Percentiles rank a stretch among this genome's conserved stretches.
Conservation (phyloP, 2,888 invertebrate genomes). For the Pandemis heparana region DNA sequence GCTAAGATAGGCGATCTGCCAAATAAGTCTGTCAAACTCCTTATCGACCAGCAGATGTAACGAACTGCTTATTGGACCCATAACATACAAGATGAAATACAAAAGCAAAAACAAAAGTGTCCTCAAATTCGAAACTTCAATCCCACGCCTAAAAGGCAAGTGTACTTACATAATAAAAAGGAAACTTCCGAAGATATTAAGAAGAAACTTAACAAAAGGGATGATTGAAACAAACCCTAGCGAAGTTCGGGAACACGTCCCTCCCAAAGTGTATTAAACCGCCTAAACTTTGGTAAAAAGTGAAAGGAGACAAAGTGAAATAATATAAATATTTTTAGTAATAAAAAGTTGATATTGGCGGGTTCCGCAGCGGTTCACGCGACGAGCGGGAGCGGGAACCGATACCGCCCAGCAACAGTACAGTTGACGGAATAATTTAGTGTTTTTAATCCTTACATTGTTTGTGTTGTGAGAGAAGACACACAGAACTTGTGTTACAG, state of each 20-base stretch:
- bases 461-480: too few species aligned
- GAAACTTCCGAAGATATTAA: constrained; percentile 62
- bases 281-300: constrained; percentile 71
- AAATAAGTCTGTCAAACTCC: constrained; percentile 31
- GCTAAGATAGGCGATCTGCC: constrained; percentile 41
- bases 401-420: neutral
- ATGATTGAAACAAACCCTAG: constrained; percentile 80
- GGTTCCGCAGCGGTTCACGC: constrained; percentile 52
- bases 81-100: constrained; percentile 35
- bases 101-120: constrained; percentile 41
- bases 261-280: constrained; percentile 83
- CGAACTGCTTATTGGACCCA: constrained; percentile 40
- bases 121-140: constrained; percentile 45
- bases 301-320: constrained; percentile 78
- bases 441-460: too few species aligned
- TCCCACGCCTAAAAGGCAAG: constrained; percentile 49
- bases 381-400: constrained; percentile 27
- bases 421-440: too few species aligned
- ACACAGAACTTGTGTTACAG: too few species aligned
- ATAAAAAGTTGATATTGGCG: constrained; percentile 79
- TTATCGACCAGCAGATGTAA: constrained; percentile 36
- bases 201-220: constrained; percentile 62
- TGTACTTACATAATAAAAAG: constrained; percentile 59
- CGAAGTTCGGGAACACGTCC: constrained; percentile 68
- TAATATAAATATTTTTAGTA: constrained; percentile 84